phyloP scores from a whole-genome alignment of 2,797 vertebrate genomes.

The Ispidina picta region DNA sequence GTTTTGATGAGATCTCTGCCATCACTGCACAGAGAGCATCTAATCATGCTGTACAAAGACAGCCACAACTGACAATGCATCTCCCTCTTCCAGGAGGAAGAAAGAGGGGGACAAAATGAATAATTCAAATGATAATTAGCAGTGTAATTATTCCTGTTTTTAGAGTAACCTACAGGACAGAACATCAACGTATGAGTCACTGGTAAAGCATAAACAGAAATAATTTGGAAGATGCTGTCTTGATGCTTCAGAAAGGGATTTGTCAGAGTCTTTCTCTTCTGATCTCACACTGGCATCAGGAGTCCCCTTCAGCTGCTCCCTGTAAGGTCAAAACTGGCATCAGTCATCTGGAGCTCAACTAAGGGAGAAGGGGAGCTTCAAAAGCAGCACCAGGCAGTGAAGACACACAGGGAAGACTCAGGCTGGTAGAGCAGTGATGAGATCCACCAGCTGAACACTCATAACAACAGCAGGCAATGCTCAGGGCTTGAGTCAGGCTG shows the following conservation, averaged over 20 bases:
- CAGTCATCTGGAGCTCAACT: background rate
- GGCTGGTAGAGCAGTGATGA: background rate
- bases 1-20: constrained; percentile 38
- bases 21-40: constrained; percentile 2
- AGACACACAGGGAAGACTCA: rapidly evolving
- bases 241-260: constrained; percentile 10
- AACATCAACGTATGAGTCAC: constrained; percentile 62
- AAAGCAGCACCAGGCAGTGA: background rate
- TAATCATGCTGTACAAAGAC: constrained; percentile 38
- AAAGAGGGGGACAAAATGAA: constrained; percentile 63
- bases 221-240: constrained; percentile 39
- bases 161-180: constrained; percentile 72
- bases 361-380: background rate
- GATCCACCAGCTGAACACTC: background rate
- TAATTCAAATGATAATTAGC: constrained; percentile 72
- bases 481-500: background rate
- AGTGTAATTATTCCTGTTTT: constrained; percentile 69
- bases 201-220: constrained; percentile 56
- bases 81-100: constrained; percentile 59
- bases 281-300: background rate
- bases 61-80: constrained; percentile 48
- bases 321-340: background rate
- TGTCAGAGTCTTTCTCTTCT: constrained; percentile 33
- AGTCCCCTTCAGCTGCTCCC: background rate
- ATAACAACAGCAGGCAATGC: rapidly evolving